Evolutionary conservation across 1,140 invertebrate genomes (phyloP).

Genomic region (Orius laevigatus): DNA sequence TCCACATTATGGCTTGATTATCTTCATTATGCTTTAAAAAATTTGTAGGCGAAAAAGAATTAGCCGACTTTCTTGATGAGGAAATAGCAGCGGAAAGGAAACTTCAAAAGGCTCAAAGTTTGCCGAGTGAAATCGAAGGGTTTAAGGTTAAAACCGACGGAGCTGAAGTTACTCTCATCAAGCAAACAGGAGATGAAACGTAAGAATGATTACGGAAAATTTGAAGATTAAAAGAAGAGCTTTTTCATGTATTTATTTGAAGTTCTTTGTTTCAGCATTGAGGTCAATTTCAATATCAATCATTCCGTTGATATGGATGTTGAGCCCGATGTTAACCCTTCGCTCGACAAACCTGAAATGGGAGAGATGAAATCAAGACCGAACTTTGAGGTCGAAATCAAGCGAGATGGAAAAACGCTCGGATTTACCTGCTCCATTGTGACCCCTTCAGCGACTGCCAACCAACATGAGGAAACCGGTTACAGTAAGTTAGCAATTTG

Average conservation of each 20-base stretch:
- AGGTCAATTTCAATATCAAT: slow-evolving; percentile 71
- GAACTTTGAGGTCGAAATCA: slow-evolving; percentile 66
- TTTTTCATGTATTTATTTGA: too few species aligned
- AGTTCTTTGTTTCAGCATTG: slow-evolving; percentile 43
- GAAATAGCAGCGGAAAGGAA: slow-evolving; percentile 79
- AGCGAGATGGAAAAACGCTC: slow-evolving; percentile 53
- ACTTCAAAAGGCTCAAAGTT: slow-evolving; percentile 51
- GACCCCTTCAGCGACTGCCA: slow-evolving; percentile 29
- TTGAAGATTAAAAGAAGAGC: too few species aligned
- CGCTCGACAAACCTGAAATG: slow-evolving; percentile 47
- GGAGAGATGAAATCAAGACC: slow-evolving; percentile 76
- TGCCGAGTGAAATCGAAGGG: slow-evolving; percentile 59
- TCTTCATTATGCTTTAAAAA: too few species aligned
- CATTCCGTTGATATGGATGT: slow-evolving; percentile 70
- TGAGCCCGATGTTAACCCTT: slow-evolving; percentile 42
- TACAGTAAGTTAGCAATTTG: slow-evolving; percentile 44
- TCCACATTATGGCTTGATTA: too few species aligned
- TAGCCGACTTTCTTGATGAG: slow-evolving; percentile 71
- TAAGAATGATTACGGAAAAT: slow-evolving; percentile 29
- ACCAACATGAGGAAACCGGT: slow-evolving; percentile 40
- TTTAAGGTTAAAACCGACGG: slow-evolving; percentile 59
- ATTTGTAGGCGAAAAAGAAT: slow-evolving; percentile 56
- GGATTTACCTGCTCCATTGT: slow-evolving; percentile 70
- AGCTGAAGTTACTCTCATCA: slow-evolving; percentile 59
- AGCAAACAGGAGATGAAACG: slow-evolving; percentile 56